Conservation (phyloP, 2,888 invertebrate species). For the Luperina nickerlii region DNA sequence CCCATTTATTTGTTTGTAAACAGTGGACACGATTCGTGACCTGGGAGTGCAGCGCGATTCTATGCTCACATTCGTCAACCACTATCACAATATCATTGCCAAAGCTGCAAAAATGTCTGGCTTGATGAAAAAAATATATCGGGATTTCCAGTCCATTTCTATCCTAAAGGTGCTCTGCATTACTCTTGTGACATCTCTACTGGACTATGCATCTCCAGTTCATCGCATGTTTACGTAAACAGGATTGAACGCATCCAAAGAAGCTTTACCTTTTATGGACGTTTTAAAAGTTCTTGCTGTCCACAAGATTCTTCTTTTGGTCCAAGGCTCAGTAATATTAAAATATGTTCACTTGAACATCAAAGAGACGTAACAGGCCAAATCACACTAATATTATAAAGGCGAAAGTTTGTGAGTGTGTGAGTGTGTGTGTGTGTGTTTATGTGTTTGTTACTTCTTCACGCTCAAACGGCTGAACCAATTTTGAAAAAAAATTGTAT, state of each 20-base stretch:
- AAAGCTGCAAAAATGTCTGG: not conserved
- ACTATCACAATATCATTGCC: not conserved
- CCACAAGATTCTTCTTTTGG: not conserved
- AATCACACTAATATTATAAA: not conserved
- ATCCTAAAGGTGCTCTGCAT: too few species aligned
- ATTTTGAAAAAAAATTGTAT: too few species aligned
- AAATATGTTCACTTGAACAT: slow-evolving; percentile 1
- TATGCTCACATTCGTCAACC: not conserved
- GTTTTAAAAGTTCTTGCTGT: not conserved
- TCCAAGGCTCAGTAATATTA: not conserved
- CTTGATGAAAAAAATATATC: not conserved
- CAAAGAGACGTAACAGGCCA: not conserved
- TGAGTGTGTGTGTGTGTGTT: too few species aligned
- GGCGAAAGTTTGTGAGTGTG: too few species aligned
- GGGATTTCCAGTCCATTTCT: not conserved
- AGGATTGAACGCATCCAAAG: slow-evolving; percentile 1
- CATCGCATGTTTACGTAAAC: not conserved
- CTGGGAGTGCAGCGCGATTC: not conserved
- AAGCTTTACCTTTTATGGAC: not conserved
- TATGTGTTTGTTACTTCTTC: too few species aligned
- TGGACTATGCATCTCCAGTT: not conserved
- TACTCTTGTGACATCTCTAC: not conserved
- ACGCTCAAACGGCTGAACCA: too few species aligned
- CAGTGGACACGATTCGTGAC: not conserved
- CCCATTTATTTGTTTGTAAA: not conserved